These are phyloP conservation scores for Albula goreensis DNA, from an alignment of 2,113 vertebrate genomes.

Conservation along the genomic window DNA sequence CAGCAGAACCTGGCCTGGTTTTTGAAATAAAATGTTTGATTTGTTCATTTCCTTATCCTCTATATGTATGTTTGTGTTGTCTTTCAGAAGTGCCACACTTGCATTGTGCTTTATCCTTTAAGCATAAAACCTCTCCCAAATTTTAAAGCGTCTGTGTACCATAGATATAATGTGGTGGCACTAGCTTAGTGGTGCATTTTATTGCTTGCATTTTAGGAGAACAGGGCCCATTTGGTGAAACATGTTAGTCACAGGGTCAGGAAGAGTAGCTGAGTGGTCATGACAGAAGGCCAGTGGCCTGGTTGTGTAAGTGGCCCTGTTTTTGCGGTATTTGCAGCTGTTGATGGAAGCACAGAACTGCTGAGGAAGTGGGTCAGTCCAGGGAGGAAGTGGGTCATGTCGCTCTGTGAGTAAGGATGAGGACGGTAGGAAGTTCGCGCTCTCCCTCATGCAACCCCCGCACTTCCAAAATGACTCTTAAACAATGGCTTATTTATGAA, in stretches of 20 bases:
- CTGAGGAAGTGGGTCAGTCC: conserved; percentile 29
- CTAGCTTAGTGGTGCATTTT: too few species aligned
- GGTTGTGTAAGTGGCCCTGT: conserved; percentile 35
- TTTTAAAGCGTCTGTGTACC: too few species aligned
- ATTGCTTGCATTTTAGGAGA: neutral
- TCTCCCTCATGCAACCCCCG: neutral
- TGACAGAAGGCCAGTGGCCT: neutral
- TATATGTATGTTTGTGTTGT: too few species aligned
- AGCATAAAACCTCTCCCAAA: too few species aligned
- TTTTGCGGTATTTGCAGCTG: conserved; percentile 24
- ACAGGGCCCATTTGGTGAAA: neutral
- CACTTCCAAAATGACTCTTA: neutral
- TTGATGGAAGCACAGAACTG: conserved; percentile 5
- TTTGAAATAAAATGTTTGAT: too few species aligned
- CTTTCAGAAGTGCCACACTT: too few species aligned
- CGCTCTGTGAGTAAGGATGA: neutral
- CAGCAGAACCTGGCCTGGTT: too few species aligned
- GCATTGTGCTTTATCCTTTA: too few species aligned
- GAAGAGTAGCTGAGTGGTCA: neutral
- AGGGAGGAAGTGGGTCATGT: conserved; percentile 16
- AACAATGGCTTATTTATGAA: neutral
- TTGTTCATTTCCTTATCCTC: neutral
- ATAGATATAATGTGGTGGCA: too few species aligned
- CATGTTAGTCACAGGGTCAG: neutral
- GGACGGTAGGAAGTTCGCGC: neutral